Conservation (phyloP, 2,113 vertebrate genomes). For the Pogonocichla stellata region DNA sequence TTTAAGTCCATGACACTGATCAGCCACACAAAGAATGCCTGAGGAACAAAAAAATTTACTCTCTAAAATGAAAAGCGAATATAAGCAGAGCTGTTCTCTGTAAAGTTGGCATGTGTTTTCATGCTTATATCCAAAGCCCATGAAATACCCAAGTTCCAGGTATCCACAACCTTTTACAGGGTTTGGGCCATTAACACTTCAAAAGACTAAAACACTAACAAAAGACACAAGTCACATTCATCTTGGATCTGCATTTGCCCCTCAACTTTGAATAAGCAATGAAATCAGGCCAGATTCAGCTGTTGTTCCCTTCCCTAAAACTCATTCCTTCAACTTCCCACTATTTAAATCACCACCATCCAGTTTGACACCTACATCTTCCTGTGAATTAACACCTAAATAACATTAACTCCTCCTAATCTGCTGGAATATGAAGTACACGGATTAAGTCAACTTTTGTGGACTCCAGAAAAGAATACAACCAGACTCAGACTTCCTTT, state of each 20-base stretch:
- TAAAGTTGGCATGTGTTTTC: background rate
- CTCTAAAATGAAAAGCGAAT: background rate
- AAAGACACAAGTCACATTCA: background rate
- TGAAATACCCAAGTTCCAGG: background rate
- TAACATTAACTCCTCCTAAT: background rate
- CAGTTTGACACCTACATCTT: background rate
- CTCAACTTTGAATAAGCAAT: background rate
- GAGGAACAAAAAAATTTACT: background rate
- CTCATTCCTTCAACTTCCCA: background rate
- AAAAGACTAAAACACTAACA: background rate
- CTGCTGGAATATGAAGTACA: background rate
- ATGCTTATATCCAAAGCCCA: accelerated
- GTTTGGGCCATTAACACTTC: background rate
- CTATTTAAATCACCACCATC: background rate
- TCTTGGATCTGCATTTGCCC: background rate
- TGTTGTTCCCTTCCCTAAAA: background rate
- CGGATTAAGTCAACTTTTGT: background rate
- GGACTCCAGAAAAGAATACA: background rate
- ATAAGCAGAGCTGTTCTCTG: background rate
- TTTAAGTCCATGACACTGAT: constrained; percentile 79
- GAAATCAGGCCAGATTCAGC: background rate
- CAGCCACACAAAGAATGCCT: constrained; percentile 82
- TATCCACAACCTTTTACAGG: background rate
- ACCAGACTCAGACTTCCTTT: background rate
- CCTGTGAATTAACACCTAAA: background rate